Base-by-base conservation (phyloP, 1,140 invertebrate genomes). In the Akabosia matsudoensis region DNA sequence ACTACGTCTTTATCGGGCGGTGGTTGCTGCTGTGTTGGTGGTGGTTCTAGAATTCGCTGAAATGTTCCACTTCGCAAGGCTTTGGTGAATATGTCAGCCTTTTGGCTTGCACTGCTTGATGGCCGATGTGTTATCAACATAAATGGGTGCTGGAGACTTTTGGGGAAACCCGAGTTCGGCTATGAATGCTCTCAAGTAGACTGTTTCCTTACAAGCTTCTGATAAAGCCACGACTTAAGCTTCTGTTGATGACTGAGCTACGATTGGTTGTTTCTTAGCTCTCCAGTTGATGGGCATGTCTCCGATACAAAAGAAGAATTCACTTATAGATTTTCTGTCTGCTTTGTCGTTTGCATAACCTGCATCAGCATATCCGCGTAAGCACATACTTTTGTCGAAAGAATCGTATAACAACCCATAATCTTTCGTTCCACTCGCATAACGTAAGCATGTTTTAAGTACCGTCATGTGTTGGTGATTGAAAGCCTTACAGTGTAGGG, bases 161-260 rank as follows among this genome's bases (percentile, higher is more conserved):
- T 72, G 75, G 10, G 13, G 3, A 10, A 31, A 33, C 4, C 33
- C 30, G 10, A 75, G 4, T 22, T 75, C 74, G 1, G 16, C 67
- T 1, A 22, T 10, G 18, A 73, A 22, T 7, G 4, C 30, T 33
- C 76, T 74, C 33, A 84, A 64, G 76, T 79, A 83, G 22, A 84
- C 73, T 78, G 56, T 83, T 83, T 81, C 83, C 82, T 56, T 85
- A 61, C 75, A 83, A 70, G 82, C 80, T 81, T 83, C 83, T 67
- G 83, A 82, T 67, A 83, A 76, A 30, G 82, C 76, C 14, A 82
- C 70, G 26, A 82, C 84, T 75, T 86, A 84, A 1, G 84, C 83
- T 80, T 85, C 83, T 7, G 82, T 79, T 30, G 76, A 81, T 16
- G 82, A 84, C 4, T 85, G 74, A 37, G 83, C 81, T 26, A 84